Evolutionary conservation across 2,113 vertebrate species (phyloP), one percentile per base, ranked within the genome.

Genomic region (Myodes glareolus): DNA sequence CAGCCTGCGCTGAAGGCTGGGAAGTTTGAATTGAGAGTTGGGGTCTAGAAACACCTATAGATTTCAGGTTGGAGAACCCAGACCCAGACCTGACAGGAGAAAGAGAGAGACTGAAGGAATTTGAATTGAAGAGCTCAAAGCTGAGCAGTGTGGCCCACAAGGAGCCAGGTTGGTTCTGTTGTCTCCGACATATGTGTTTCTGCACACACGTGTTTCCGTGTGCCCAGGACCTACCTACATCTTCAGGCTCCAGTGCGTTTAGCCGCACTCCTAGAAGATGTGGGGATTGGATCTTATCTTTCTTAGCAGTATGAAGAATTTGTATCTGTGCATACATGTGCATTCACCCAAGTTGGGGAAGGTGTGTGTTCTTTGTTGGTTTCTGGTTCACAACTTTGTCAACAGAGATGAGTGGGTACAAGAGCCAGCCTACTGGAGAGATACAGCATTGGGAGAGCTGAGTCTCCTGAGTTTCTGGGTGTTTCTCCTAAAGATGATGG

Each of bases 241-340:
- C n/a, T 76, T 82, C 39, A 68, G 23, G 5, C 67, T 47, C 50
- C 25, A 9, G 33, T 65, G 16, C 47, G 84, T 36, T 65, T 63
- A 84, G n/a, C 61, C 33, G 73, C 11, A 2, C 36, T 29, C 11
- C 72, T 39, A 45, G 29, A 91, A 82, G 75, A 50, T 50, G 1
- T 9, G 45, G 36, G 23, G 31, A 4, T 13, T 50, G 65, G 80
- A 82, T 47, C 75, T 82, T 31, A 82, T 47, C 75, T 82, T 31
- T 84, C 45, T 72, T 10, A 68, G 76, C 76, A 42, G 33, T 10
- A 14, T 52, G 33, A 33, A 39, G 39, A 27, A 76, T 31, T 31
- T 68, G 65, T 39, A 9, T 7, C 1, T 7, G 3, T 0, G 0
- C 25, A 23, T 16, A 29, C 6, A 1, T 4, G 3, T 0, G 0